phyloP scores from a whole-genome alignment of 2,113 vertebrate species.

The Halichoerus grypus region DNA sequence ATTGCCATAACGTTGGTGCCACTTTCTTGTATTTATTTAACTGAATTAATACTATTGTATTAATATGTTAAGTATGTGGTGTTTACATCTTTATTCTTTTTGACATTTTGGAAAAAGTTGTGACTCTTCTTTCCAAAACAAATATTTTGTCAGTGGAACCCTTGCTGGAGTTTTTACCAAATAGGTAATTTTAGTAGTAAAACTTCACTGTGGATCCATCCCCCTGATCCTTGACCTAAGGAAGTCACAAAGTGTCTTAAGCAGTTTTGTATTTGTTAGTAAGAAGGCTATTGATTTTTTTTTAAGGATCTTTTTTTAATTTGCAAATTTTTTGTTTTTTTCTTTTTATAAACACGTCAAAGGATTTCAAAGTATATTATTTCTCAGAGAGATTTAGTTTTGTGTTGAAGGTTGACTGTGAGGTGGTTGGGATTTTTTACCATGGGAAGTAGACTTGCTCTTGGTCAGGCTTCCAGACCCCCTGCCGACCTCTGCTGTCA shows the following conservation, averaged over 20 bases:
- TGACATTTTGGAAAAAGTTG: slow-evolving; percentile 79
- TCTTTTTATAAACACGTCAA: slow-evolving; percentile 64
- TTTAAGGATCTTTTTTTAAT: slow-evolving; percentile 48
- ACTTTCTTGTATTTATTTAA: slow-evolving; percentile 81
- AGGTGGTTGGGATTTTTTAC: slow-evolving; percentile 25
- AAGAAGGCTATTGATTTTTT: slow-evolving; percentile 67
- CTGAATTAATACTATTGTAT: slow-evolving; percentile 74
- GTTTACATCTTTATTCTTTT: slow-evolving; percentile 83
- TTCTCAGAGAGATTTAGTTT: slow-evolving; percentile 56
- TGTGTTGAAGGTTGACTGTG: slow-evolving; percentile 45
- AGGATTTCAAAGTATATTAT: slow-evolving; percentile 58
- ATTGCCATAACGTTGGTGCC: slow-evolving; percentile 86
- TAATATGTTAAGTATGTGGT: slow-evolving; percentile 67
- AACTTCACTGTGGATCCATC: neutral
- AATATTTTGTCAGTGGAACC: slow-evolving; percentile 48
- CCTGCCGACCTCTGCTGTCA: neutral
- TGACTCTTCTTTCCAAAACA: slow-evolving; percentile 70
- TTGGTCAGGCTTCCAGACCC: neutral
- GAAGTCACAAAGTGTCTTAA: slow-evolving; percentile 82
- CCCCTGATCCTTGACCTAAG: slow-evolving; percentile 25
- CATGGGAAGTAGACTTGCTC: slow-evolving; percentile 7
- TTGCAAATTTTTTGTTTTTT: slow-evolving; percentile 3
- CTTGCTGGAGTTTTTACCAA: slow-evolving; percentile 71
- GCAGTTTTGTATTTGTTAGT: slow-evolving; percentile 74
- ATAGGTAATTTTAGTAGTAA: slow-evolving; percentile 61